Evolutionary conservation across 1,140 invertebrate species (phyloP).

Genomic region (Papilio polytes): DNA sequence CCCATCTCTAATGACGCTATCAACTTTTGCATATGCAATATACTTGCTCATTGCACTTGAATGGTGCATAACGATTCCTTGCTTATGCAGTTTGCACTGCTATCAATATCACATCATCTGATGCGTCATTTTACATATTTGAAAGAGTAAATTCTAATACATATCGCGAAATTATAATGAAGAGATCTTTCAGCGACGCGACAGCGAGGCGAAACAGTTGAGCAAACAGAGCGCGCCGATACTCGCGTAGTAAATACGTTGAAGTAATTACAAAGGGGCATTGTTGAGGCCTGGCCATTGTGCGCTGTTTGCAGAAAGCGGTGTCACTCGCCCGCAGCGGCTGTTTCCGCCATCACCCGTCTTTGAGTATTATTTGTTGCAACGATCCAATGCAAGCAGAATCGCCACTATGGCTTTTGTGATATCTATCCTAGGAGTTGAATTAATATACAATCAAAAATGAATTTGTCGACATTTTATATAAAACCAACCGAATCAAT

Average conservation of each 20-base stretch:
- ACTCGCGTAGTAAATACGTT: slow-evolving; percentile 16
- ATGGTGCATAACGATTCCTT: not conserved
- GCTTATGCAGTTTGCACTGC: not conserved
- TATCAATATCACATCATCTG: not conserved
- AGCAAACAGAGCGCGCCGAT: not conserved
- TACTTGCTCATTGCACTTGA: not conserved
- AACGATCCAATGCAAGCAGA: not conserved
- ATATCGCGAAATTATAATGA: not conserved
- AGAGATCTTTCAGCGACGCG: not conserved
- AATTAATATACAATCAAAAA: not conserved
- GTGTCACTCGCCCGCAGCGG: not conserved
- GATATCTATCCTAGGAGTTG: not conserved
- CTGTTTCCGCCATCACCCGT: not conserved
- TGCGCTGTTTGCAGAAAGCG: not conserved
- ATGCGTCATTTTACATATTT: not conserved
- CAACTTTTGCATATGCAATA: not conserved
- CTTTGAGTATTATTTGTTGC: not conserved
- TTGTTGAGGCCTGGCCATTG: not conserved
- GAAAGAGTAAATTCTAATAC: not conserved
- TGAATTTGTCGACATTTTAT: not conserved
- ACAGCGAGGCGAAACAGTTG: not conserved
- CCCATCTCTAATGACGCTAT: slow-evolving; percentile 10
- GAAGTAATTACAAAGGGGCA: slow-evolving; percentile 21
- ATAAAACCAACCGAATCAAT: no score
- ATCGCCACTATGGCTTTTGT: not conserved